phyloP scores from a whole-genome alignment of 2,797 vertebrate species.

The Erpetoichthys calabaricus region DNA sequence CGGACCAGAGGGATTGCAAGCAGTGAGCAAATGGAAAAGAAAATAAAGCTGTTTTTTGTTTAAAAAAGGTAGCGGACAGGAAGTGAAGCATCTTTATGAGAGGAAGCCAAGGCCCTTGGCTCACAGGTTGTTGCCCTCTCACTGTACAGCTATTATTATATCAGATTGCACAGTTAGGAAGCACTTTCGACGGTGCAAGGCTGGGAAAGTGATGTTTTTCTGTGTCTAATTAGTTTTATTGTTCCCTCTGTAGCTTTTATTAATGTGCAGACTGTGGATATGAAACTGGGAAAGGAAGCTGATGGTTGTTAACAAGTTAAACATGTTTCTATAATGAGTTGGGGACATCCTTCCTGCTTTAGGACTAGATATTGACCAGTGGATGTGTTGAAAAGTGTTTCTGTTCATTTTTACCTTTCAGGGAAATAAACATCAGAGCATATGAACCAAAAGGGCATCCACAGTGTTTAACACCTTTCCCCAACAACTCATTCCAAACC shows the following conservation, averaged over 20 bases:
- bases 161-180: constrained; percentile 40
- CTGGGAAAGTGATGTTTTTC: constrained; percentile 26
- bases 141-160: constrained; percentile 27
- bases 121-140: constrained; percentile 30
- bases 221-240: constrained; percentile 52
- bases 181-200: constrained; percentile 21
- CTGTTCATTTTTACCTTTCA: constrained; percentile 1
- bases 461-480: too few relatives aligned
- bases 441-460: too few relatives aligned
- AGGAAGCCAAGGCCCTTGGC: constrained; percentile 22
- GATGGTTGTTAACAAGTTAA: constrained; percentile 28
- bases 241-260: constrained; percentile 42
- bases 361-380: constrained; percentile 15
- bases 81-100: constrained; percentile 21
- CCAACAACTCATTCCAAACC: too few relatives aligned
- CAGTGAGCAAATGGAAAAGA: constrained; percentile 22
- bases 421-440: too few relatives aligned
- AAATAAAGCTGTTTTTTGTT: constrained; percentile 24
- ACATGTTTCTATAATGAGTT: constrained; percentile 42
- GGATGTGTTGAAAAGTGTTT: constrained; percentile 11
- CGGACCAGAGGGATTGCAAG: too few relatives aligned
- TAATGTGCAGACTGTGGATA: constrained; percentile 26
- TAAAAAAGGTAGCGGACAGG: constrained; percentile 13
- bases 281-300: constrained; percentile 32
- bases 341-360: constrained; percentile 41